phyloP scores from a whole-genome alignment of 2,888 invertebrate genomes.

The Pollenia labialis region DNA sequence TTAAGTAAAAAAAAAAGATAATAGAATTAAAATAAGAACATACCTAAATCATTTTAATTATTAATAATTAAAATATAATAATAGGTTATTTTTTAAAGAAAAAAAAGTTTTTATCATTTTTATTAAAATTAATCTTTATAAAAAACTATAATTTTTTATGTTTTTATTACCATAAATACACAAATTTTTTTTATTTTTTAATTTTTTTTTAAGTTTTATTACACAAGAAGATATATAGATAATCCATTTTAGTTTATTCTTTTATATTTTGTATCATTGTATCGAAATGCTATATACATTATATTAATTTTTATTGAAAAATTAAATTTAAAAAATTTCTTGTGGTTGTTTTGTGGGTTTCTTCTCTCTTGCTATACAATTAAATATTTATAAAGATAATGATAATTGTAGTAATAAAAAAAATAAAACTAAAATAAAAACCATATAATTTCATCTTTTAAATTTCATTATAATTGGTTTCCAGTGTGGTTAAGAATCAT shows the following conservation, averaged over 20 bases:
- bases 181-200: background rate
- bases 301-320: slow-evolving; percentile 29
- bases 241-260: slow-evolving; percentile 9
- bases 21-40: slow-evolving; percentile 7
- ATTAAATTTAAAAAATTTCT: slow-evolving; percentile 15
- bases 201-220: slow-evolving; percentile 12
- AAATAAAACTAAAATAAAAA: slow-evolving; percentile 51
- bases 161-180: slow-evolving; percentile 37
- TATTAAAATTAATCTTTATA: slow-evolving; percentile 40
- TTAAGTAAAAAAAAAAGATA: slow-evolving; percentile 24
- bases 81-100: slow-evolving; percentile 2
- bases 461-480: slow-evolving; percentile 37
- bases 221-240: slow-evolving; percentile 22
- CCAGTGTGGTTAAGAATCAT: slow-evolving; percentile 75
- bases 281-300: slow-evolving; percentile 30
- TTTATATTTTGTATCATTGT: slow-evolving; percentile 20
- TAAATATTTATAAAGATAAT: slow-evolving; percentile 41
- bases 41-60: background rate
- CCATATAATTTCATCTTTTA: slow-evolving; percentile 43
- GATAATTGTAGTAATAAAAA: slow-evolving; percentile 15
- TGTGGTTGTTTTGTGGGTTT: background rate
- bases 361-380: slow-evolving; percentile 40
- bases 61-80: slow-evolving; percentile 3
- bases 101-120: slow-evolving; percentile 20
- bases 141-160: slow-evolving; percentile 4